phyloP scores from a whole-genome alignment of 2,797 vertebrate species.

The Danio albolineatus region DNA sequence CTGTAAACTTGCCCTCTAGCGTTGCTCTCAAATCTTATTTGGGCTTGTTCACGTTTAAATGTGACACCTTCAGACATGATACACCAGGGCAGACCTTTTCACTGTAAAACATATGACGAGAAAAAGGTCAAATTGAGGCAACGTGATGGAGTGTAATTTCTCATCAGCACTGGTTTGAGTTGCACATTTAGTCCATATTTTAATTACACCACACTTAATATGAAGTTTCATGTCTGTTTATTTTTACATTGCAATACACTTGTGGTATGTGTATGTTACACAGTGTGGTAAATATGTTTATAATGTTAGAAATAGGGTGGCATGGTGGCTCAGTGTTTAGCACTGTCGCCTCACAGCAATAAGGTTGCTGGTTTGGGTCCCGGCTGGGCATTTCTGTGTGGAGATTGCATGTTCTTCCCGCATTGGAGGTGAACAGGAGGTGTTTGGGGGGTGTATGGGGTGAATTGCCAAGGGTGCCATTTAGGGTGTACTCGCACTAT shows the following conservation, averaged over 20 bases:
- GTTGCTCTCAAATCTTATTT: background rate
- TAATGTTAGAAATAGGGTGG: background rate
- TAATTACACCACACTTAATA: background rate
- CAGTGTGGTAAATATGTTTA: background rate
- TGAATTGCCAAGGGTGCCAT: too few relatives aligned
- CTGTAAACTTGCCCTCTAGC: background rate
- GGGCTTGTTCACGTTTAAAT: background rate
- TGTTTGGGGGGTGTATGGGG: too few relatives aligned
- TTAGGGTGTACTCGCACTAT: too few relatives aligned
- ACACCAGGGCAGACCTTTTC: background rate
- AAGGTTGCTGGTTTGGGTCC: too few relatives aligned
- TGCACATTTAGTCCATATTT: too few relatives aligned
- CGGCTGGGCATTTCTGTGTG: too few relatives aligned
- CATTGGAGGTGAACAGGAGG: too few relatives aligned
- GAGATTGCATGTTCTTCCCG: too few relatives aligned
- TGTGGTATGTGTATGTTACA: too few relatives aligned
- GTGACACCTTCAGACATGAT: background rate
- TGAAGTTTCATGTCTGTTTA: background rate
- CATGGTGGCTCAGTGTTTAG: too few relatives aligned
- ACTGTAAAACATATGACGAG: background rate
- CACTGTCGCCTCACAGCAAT: too few relatives aligned
- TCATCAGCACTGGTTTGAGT: too few relatives aligned
- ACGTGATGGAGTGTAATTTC: background rate
- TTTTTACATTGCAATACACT: background rate
- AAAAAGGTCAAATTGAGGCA: constrained; percentile 13